Percentiles rank a stretch among this genome's conserved stretches.
These are phyloP conservation scores for Heteromyza rotundicornis DNA, from an alignment of 2,888 invertebrate species.

Conservation along the genomic window DNA sequence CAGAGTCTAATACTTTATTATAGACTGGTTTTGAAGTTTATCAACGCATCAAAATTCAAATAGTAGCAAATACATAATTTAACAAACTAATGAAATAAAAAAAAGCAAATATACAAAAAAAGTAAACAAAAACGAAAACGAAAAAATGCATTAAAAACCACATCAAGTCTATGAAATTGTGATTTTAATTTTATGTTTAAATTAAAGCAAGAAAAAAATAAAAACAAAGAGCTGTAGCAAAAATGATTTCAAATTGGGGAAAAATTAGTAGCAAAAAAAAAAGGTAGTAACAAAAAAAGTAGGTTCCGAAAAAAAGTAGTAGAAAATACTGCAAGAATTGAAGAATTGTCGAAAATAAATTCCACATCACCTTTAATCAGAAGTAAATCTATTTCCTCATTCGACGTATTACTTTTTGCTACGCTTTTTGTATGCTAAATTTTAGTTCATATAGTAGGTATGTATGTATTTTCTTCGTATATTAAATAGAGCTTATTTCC, in stretches of 20 bases:
- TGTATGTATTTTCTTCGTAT: neutral
- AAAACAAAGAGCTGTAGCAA: too few relatives aligned
- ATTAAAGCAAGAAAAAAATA: conserved; percentile 33
- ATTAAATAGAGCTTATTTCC: neutral
- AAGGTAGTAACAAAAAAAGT: too few relatives aligned
- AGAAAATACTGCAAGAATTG: too few relatives aligned
- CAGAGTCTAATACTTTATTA: conserved; percentile 8
- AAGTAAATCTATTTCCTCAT: too few relatives aligned
- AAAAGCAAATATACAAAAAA: conserved; percentile 17
- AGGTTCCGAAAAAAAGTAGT: too few relatives aligned
- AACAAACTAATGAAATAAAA: conserved; percentile 11
- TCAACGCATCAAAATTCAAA: neutral
- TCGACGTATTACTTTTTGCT: too few relatives aligned
- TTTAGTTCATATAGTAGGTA: neutral
- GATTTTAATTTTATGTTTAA: conserved; percentile 61
- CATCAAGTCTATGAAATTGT: conserved; percentile 63
- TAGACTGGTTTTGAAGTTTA: conserved; percentile 13
- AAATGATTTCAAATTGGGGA: too few relatives aligned
- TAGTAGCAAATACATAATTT: neutral
- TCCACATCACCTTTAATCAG: too few relatives aligned
- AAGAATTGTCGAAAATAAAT: too few relatives aligned
- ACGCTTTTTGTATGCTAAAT: neutral
- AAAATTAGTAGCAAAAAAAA: too few relatives aligned
- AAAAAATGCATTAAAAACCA: conserved; percentile 34
- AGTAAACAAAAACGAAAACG: conserved; percentile 14